A percentile compares a stretch with the other conserved stretches of the same genome.
These are phyloP conservation scores for Polydrusus cervinus DNA, from an alignment of 2,888 invertebrate species.

Conservation along the genomic window DNA sequence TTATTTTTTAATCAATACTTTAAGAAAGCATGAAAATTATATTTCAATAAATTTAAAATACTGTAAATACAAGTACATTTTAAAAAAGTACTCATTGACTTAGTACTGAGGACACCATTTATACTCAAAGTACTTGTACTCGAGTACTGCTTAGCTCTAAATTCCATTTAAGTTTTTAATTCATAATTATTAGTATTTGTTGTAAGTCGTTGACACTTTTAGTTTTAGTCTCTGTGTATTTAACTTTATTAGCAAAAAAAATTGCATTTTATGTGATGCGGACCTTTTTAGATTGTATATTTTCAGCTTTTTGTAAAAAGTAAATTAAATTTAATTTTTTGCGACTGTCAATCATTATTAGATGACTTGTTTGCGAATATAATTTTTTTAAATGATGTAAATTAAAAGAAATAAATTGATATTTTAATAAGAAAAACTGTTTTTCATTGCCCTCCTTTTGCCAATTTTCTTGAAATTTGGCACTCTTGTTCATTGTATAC, in stretches of 20 bases:
- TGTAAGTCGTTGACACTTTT: neutral
- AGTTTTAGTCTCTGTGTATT: neutral
- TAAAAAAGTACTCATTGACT: too few relatives aligned
- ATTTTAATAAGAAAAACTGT: constrained; percentile 25
- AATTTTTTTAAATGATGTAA: constrained; percentile 28
- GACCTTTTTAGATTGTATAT: neutral
- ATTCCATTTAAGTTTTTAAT: neutral
- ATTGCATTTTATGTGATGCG: neutral
- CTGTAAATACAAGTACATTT: too few relatives aligned
- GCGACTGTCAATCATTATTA: constrained; percentile 34
- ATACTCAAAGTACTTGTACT: too few relatives aligned
- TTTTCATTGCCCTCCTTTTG: neutral
- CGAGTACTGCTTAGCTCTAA: too few relatives aligned
- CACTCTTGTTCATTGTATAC: too few relatives aligned
- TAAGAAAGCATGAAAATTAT: too few relatives aligned
- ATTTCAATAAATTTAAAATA: too few relatives aligned
- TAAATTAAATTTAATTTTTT: constrained; percentile 15
- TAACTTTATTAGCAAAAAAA: neutral
- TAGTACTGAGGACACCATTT: too few relatives aligned
- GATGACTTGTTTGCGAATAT: neutral
- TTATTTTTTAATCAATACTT: too few relatives aligned
- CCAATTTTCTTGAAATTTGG: too few relatives aligned
- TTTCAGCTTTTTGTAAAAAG: constrained; percentile 9
- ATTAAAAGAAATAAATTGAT: constrained; percentile 26
- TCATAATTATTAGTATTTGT: neutral